These are phyloP conservation scores for Dorcus parallelipipedus DNA, from an alignment of 2,888 invertebrate genomes.

Conservation along the genomic window DNA sequence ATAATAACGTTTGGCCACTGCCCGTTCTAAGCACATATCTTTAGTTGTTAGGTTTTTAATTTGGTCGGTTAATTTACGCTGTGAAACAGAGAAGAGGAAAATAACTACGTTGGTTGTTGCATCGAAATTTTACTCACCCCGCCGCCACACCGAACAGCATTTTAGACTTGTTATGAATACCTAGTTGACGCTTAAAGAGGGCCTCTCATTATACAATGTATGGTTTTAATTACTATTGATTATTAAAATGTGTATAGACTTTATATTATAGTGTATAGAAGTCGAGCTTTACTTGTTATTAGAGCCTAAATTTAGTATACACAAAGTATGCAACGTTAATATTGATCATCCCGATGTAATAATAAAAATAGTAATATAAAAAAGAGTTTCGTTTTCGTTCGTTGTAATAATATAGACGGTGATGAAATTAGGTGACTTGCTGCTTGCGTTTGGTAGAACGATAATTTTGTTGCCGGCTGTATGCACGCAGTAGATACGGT, in stretches of 20 bases:
- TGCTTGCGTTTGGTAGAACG: background rate
- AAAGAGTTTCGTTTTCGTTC: background rate
- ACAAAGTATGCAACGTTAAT: slow-evolving; percentile 6
- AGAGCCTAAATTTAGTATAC: slow-evolving; percentile 13
- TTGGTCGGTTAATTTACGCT: background rate
- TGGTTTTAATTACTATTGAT: background rate
- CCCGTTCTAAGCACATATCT: slow-evolving; percentile 39
- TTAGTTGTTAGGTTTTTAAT: slow-evolving; percentile 22
- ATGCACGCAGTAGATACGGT: background rate
- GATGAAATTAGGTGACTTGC: background rate
- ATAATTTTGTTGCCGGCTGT: slow-evolving; percentile 1
- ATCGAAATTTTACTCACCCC: slow-evolving; percentile 14
- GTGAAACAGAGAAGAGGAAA: background rate
- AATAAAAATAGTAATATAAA: background rate
- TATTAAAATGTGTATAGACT: slow-evolving; percentile 10
- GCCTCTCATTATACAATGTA: background rate
- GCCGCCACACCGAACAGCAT: slow-evolving; percentile 14
- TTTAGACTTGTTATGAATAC: slow-evolving; percentile 12
- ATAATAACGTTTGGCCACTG: slow-evolving; percentile 42
- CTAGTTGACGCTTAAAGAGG: background rate
- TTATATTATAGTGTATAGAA: slow-evolving; percentile 12
- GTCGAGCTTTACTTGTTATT: slow-evolving; percentile 20
- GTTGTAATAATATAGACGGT: background rate
- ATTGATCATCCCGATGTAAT: background rate
- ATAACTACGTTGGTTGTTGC: slow-evolving; percentile 2